These are phyloP conservation scores for Thinocorus orbignyianus DNA, from an alignment of 2,113 vertebrate species.

Conservation along the genomic window DNA sequence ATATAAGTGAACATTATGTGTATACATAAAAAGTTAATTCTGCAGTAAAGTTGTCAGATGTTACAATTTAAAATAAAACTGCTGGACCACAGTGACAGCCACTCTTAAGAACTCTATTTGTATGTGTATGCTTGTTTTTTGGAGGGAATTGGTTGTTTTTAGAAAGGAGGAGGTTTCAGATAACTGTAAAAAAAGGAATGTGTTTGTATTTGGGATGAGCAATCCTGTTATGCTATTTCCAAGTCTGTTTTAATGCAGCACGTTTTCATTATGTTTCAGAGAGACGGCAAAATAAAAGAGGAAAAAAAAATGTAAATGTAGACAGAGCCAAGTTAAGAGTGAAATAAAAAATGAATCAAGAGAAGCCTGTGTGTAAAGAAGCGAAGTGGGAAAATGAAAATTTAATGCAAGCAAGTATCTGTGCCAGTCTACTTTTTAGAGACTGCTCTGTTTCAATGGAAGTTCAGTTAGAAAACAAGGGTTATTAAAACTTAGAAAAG, in stretches of 20 bases:
- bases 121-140: not conserved
- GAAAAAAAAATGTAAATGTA: not conserved
- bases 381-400: conserved; percentile 9
- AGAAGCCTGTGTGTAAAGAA: not conserved
- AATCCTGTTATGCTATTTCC: not conserved
- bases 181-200: not conserved
- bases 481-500: conserved; percentile 24
- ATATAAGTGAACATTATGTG: not conserved
- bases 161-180: not conserved
- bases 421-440: not conserved
- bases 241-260: not conserved
- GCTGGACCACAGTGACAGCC: not conserved
- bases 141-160: not conserved
- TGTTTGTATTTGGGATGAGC: conserved; percentile 25
- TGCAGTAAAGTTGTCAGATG: not conserved
- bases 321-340: not conserved
- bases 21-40: not conserved
- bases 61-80: not conserved
- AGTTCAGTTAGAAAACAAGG: not conserved
- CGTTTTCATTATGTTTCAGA: conserved; percentile 12
- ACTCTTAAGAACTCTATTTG: not conserved
- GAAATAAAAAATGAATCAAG: not conserved
- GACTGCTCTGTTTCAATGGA: not conserved
- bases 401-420: conserved; percentile 13
- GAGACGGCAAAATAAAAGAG: not conserved